Evolutionary conservation across 2,888 invertebrate genomes (phyloP).

Genomic region (Tineola bisselliella): DNA sequence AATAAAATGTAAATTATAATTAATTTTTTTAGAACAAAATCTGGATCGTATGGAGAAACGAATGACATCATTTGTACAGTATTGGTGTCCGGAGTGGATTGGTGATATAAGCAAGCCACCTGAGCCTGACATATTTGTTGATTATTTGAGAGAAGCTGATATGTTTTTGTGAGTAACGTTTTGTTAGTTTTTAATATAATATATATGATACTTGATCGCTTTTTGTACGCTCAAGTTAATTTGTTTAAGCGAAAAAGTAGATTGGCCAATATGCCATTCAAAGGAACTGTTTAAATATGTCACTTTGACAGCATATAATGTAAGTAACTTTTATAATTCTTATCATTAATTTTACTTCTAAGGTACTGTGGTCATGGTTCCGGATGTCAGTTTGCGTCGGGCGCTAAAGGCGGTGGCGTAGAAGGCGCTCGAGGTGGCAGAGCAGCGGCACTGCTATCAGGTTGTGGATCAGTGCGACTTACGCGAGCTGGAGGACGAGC

Average conservation of each 20-base stretch:
- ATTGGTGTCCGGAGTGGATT: conserved; percentile 69
- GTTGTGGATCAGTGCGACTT: conserved; percentile 75
- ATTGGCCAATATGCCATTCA: too few species aligned
- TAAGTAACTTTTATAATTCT: neutral
- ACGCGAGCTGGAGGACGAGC: conserved; percentile 52
- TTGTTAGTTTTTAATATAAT: too few species aligned
- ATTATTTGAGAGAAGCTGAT: conserved; percentile 68
- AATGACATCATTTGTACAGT: conserved; percentile 65
- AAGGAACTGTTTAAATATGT: too few species aligned
- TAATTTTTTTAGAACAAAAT: conserved; percentile 60
- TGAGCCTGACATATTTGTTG: conserved; percentile 57
- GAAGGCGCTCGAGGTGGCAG: conserved; percentile 42
- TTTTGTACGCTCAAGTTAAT: too few species aligned
- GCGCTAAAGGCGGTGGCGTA: conserved; percentile 54
- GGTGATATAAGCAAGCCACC: conserved; percentile 69
- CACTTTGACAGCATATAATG: too few species aligned
- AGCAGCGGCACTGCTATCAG: conserved; percentile 72
- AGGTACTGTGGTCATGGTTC: conserved; percentile 84
- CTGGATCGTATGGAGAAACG: conserved; percentile 72
- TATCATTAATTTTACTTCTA: neutral
- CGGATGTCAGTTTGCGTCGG: conserved; percentile 71
- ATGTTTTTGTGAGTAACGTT: conserved; percentile 71
- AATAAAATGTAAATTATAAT: too few species aligned
- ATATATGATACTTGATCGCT: too few species aligned
- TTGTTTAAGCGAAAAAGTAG: too few species aligned